phyloP scores from a whole-genome alignment of 2,797 vertebrate genomes.

The Bradypodion pumilum region DNA sequence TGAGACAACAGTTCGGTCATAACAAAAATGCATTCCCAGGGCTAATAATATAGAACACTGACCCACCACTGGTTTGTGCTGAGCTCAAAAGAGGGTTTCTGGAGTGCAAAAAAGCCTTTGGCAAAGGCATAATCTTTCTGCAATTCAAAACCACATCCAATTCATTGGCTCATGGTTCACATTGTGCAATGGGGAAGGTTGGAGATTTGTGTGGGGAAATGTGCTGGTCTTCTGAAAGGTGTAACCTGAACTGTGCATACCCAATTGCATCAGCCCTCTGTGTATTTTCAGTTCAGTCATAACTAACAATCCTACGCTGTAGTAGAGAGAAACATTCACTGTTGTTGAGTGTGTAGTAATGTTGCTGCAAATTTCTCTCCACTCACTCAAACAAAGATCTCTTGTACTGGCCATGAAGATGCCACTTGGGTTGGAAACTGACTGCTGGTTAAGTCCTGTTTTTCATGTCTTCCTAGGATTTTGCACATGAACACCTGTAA shows the following conservation, averaged over 20 bases:
- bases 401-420: neutral
- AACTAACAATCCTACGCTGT: neutral
- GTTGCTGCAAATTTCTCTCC: too few relatives aligned
- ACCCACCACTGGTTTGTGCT: neutral
- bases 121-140: neutral
- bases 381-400: too few relatives aligned
- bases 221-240: neutral
- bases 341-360: too few relatives aligned
- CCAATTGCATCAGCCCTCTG: neutral
- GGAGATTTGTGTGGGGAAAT: neutral
- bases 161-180: neutral
- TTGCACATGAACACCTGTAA: neutral
- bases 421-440: neutral
- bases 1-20: constrained; percentile 17
- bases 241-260: neutral
- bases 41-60: neutral
- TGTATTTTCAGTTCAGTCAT: too few relatives aligned
- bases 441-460: neutral
- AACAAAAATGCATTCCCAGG: constrained; percentile 7
- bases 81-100: neutral
- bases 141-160: constrained; percentile 15
- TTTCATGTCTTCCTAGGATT: neutral
- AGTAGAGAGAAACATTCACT: neutral
- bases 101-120: neutral
- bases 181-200: neutral